Conservation (phyloP, 1,140 invertebrate genomes). For the Tetragnatha versicolor region DNA sequence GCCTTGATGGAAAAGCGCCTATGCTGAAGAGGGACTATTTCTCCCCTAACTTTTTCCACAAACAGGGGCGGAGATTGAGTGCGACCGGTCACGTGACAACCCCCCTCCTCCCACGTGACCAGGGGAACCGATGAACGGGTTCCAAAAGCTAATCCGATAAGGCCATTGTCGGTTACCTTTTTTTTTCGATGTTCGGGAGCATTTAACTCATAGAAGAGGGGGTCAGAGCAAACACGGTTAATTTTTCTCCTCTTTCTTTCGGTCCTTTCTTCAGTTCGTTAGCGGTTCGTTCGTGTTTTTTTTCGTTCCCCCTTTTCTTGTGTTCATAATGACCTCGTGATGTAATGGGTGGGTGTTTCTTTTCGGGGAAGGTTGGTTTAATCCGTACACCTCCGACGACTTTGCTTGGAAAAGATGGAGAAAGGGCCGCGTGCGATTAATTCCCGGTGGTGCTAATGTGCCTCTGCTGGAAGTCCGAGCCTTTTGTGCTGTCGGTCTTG, state of each 20-base stretch:
- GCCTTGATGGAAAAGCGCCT: constrained; percentile 14
- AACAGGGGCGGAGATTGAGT: constrained; percentile 54
- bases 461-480: no score
- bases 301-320: constrained; percentile 43
- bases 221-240: constrained; percentile 37
- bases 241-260: constrained; percentile 18
- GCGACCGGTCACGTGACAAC: constrained; percentile 43
- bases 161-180: constrained; percentile 52
- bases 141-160: constrained; percentile 53
- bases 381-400: background rate
- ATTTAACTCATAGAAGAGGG: constrained; percentile 42
- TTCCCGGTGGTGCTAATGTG: no score
- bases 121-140: constrained; percentile 38
- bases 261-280: constrained; percentile 34
- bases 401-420: background rate
- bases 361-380: constrained; percentile 26
- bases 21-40: constrained; percentile 43
- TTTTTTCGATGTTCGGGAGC: constrained; percentile 20
- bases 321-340: constrained; percentile 38
- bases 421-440: no score
- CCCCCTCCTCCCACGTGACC: constrained; percentile 29
- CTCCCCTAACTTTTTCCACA: constrained; percentile 51
- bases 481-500: no score
- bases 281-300: constrained; percentile 27
- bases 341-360: background rate